phyloP scores from a whole-genome alignment of 2,113 vertebrate genomes.

The Cygnus buccinator region DNA sequence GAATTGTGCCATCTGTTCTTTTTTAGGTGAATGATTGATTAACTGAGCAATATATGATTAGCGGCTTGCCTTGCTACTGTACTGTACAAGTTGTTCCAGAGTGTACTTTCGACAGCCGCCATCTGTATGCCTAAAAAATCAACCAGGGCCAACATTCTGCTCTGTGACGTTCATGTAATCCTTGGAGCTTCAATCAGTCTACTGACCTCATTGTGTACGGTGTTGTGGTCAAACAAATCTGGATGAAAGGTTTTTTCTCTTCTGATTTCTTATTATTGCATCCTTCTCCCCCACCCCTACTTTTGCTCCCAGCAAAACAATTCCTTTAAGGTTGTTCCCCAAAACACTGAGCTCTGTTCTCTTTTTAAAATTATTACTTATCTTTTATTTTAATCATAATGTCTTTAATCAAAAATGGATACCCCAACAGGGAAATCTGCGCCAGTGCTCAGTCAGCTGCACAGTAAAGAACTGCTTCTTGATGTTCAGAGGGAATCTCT shows the following conservation, averaged over 20 bases:
- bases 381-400: background rate
- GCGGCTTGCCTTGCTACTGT: background rate
- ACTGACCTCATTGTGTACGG: background rate
- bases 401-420: background rate
- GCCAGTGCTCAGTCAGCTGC: background rate
- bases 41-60: slow-evolving; percentile 27
- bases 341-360: background rate
- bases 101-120: background rate
- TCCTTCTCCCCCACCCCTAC: background rate
- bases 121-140: background rate
- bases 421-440: background rate
- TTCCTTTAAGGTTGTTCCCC: background rate
- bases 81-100: background rate
- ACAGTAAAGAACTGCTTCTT: background rate
- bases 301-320: background rate
- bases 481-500: background rate
- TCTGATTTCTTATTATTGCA: background rate
- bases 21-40: slow-evolving; percentile 36
- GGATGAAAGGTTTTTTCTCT: background rate
- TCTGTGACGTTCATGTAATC: background rate
- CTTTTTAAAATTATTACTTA: background rate
- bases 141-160: background rate
- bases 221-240: background rate
- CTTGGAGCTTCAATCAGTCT: background rate
- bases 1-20: slow-evolving; percentile 42